A percentile compares a stretch with the other conserved stretches of the same genome.
These are phyloP conservation scores for Meloidogyne exigua DNA, from an alignment of 1,140 invertebrate genomes.

Conservation along the genomic window DNA sequence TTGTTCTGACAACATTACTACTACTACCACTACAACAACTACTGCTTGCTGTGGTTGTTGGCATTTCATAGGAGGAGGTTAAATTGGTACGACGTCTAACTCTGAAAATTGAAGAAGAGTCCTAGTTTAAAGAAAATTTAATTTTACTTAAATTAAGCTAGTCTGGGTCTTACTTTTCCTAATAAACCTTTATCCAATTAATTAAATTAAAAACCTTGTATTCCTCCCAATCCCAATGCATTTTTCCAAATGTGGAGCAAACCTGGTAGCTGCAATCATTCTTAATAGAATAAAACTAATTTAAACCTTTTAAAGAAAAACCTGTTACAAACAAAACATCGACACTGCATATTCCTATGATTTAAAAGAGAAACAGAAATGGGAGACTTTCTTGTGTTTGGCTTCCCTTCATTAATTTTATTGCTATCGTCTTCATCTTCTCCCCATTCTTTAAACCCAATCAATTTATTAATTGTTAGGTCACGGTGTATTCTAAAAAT, in stretches of 20 bases:
- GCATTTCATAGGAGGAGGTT: not conserved
- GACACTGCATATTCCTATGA: slow-evolving; percentile 10
- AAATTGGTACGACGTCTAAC: not conserved
- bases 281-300: slow-evolving; percentile 19
- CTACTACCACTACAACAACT: too few relatives aligned
- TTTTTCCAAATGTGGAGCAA: slow-evolving; percentile 50
- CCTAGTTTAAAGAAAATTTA: too few relatives aligned
- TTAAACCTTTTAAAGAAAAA: slow-evolving; percentile 8
- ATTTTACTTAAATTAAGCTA: too few relatives aligned
- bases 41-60: too few relatives aligned
- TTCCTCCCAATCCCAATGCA: slow-evolving; percentile 47
- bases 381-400: not conserved
- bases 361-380: not conserved
- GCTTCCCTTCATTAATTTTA: not conserved
- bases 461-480: slow-evolving; percentile 17
- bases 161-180: too few relatives aligned
- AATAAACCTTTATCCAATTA: not conserved
- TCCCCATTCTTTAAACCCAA: slow-evolving; percentile 9
- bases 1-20: not conserved
- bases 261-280: slow-evolving; percentile 44
- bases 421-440: slow-evolving; percentile 10
- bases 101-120: not conserved
- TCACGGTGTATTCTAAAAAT: slow-evolving; percentile 19
- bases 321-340: slow-evolving; percentile 30
- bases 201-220: slow-evolving; percentile 28